phyloP scores from a whole-genome alignment of 2,797 vertebrate species.

The Mionectes olivaceus region DNA sequence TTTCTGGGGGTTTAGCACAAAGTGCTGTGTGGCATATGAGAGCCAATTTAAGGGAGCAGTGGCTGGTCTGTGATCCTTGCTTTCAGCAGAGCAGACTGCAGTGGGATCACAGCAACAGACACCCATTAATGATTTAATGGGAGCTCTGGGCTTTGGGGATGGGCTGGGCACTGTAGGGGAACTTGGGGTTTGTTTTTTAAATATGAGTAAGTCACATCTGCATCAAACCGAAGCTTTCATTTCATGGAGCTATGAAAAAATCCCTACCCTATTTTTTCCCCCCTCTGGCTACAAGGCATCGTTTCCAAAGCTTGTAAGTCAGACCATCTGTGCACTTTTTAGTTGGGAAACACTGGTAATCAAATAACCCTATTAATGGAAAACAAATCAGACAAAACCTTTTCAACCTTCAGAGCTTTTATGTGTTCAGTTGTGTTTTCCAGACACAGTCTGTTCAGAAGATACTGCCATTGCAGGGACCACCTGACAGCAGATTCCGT shows the following conservation, averaged over 20 bases:
- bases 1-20: not conserved
- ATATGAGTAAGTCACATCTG: not conserved
- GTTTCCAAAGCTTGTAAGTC: slow-evolving; percentile 45
- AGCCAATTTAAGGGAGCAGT: not conserved
- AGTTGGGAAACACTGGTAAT: slow-evolving; percentile 40
- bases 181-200: not conserved
- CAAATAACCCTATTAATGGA: slow-evolving; percentile 37
- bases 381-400: slow-evolving; percentile 56
- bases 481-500: not conserved
- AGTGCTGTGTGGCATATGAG: not conserved
- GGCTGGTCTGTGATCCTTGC: not conserved
- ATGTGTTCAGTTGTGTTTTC: slow-evolving; percentile 5
- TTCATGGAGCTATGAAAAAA: slow-evolving; percentile 9
- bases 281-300: not conserved
- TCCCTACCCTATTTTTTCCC: slow-evolving; percentile 1
- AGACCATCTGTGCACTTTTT: slow-evolving; percentile 60
- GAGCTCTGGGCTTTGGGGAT: not conserved
- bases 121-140: not conserved
- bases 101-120: not conserved
- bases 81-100: not conserved
- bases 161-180: not conserved
- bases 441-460: not conserved
- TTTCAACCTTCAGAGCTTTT: slow-evolving; percentile 54
- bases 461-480: not conserved
- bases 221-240: not conserved